These are phyloP conservation scores for Leptocoma aspasia DNA, from an alignment of 2,113 vertebrate genomes.

Conservation along the genomic window DNA sequence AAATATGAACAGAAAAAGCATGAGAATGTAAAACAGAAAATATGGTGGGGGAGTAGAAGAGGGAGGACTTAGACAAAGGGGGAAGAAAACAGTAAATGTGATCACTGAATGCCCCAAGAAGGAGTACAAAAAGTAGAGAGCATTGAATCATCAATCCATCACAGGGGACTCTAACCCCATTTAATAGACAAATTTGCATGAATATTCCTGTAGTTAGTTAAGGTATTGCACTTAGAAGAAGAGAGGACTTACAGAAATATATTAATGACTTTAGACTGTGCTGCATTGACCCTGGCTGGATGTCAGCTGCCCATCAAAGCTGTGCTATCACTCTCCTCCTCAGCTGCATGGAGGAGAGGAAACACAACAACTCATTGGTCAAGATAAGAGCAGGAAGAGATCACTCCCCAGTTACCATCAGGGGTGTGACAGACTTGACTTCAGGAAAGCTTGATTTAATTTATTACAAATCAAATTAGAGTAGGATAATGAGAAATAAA, in stretches of 20 bases:
- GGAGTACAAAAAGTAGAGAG: not conserved
- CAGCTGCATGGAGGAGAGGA: not conserved
- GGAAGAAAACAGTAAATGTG: not conserved
- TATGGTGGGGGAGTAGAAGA: not conserved
- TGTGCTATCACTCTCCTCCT: not conserved
- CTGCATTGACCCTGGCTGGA: not conserved
- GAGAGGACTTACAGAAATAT: not conserved
- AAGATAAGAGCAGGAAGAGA: not conserved
- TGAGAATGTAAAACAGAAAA: not conserved
- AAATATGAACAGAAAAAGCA: not conserved
- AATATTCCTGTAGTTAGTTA: not conserved
- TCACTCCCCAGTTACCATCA: not conserved
- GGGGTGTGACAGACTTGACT: not conserved
- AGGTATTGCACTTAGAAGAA: not conserved
- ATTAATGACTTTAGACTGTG: not conserved
- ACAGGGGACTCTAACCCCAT: not conserved
- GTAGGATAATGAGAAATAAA: not conserved
- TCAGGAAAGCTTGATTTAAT: not conserved
- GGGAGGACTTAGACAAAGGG: not conserved
- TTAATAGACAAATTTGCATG: not conserved
- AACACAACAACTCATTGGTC: not conserved
- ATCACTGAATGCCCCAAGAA: not conserved
- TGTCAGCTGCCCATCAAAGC: not conserved
- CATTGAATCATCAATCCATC: not conserved
- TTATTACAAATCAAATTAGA: not conserved